Evolutionary conservation across 2,797 vertebrate genomes (phyloP), one percentile per base, ranked within the genome.

Genomic region (Calcarius lapponicus): DNA sequence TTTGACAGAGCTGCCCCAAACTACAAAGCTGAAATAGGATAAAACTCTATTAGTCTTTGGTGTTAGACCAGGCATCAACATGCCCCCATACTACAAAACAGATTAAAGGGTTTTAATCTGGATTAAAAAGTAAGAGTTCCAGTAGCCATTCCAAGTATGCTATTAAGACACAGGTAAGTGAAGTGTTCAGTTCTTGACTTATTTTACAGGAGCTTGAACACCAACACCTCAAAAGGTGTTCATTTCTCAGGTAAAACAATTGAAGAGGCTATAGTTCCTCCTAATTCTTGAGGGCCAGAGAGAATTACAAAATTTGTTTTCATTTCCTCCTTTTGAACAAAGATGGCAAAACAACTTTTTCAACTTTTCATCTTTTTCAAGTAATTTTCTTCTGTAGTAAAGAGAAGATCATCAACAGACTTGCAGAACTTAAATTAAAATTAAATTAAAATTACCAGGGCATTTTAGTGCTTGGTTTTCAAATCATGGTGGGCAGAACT

Each of bases 401-500:
- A 65, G 3, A 51, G 4, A 53, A 9, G 15, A 69, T 22, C 2
- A 72, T 13, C 25, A 65, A 40, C 6, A 87, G 17, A 53, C 5
- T 17, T 86, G 4, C 3, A 72, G 38, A 92, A 75, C n/a, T n/a
- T n/a, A n/a, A n/a, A n/a, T n/a, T n/a, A n/a, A n/a, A n/a, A n/a
- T n/a, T n/a, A n/a, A n/a, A n/a, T 18, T 85, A 51, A 54, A 82
- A 60, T 22, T n/a, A 10, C 32, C 11, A 76, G 34, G 8, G 9
- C 9, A 65, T 7, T 82, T 50, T 14, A 32, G 31, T 13, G 6
- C 28, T 51, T 51, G 8, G 8, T 24, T 85, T 81, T 79, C 57
- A 48, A n/a, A 74, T 65, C 10, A 14, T 6, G 4, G 4, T 3
- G 1, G 7, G 4, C 0, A 5, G 6, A 11, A 10, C 3, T 56